phyloP scores from a whole-genome alignment of 2,797 vertebrate genomes.

The Tadarida brasiliensis region DNA sequence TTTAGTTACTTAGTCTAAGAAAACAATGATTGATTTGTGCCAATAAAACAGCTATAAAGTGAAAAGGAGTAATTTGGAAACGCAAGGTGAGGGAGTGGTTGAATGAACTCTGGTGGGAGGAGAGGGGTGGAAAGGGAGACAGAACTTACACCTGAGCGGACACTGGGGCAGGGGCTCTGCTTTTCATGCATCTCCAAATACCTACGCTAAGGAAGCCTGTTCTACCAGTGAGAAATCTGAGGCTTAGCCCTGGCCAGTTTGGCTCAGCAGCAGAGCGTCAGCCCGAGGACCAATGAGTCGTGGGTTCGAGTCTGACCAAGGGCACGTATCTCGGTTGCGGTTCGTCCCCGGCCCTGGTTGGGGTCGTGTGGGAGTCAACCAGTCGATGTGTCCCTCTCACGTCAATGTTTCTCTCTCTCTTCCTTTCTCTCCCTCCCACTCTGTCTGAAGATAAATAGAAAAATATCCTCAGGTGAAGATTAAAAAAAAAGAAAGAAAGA shows the following conservation, averaged over 20 bases:
- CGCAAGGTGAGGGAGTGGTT: not conserved
- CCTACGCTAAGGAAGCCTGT: not conserved
- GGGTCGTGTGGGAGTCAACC: no score
- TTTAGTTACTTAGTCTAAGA: not conserved
- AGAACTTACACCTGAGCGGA: not conserved
- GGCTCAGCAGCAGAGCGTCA: no score
- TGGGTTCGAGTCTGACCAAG: no score
- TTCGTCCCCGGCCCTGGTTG: no score
- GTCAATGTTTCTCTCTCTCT: no score
- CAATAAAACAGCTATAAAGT: not conserved
- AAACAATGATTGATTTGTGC: not conserved
- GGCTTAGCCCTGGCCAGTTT: not conserved
- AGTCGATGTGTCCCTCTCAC: no score
- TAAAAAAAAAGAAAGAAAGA: no score
- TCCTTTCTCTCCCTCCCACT: no score
- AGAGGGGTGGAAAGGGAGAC: not conserved
- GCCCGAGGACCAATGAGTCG: no score
- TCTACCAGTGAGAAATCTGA: not conserved
- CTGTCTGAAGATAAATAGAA: no score
- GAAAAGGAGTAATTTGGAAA: not conserved
- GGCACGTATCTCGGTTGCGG: no score
- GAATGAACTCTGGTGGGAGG: not conserved
- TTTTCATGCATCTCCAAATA: not conserved
- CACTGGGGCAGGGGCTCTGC: not conserved
- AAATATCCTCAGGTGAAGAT: no score